A percentile compares a stretch with the other conserved stretches of the same genome.
Evolutionary conservation across 30 jellyfish, hydroid and myxozoan species (phyloP).

Genomic region (Hydra vulgaris): DNA sequence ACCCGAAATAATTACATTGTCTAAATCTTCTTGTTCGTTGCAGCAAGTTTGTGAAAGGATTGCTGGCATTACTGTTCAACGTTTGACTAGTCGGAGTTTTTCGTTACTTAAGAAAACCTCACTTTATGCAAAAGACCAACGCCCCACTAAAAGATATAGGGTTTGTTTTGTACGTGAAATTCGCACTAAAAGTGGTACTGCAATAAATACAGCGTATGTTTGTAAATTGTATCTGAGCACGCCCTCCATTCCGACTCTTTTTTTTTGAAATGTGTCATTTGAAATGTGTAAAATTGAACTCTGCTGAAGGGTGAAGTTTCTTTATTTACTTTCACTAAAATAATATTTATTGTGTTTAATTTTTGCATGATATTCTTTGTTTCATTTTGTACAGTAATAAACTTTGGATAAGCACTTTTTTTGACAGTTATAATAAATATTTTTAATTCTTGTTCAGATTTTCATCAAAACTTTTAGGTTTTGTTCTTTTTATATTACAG

Average conservation of each 20-base stretch:
- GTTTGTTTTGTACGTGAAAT: neutral
- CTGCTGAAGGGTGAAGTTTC: neutral
- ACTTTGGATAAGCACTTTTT: neutral
- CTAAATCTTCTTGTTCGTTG: no score
- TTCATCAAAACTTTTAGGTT: neutral
- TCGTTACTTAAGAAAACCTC: slow-evolving; percentile 7
- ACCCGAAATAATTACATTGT: neutral
- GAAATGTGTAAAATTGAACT: neutral
- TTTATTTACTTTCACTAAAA: no score
- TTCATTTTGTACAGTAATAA: neutral
- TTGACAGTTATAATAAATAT: neutral
- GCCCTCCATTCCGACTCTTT: neutral
- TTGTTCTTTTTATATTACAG: neutral
- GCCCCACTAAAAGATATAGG: neutral
- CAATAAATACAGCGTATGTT: neutral
- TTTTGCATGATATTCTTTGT: neutral
- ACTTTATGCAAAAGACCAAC: neutral
- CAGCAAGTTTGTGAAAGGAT: neutral
- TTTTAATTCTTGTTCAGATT: neutral
- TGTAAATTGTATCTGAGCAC: neutral
- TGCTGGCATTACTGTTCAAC: slow-evolving; percentile 9
- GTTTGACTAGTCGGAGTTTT: slow-evolving; percentile 15
- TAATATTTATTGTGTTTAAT: neutral
- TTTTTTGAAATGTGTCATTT: neutral
- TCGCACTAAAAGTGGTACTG: neutral